A percentile compares a stretch with the other conserved stretches of the same genome.
Conservation (phyloP, 1,140 invertebrate genomes). For the Dreissena polymorpha region DNA sequence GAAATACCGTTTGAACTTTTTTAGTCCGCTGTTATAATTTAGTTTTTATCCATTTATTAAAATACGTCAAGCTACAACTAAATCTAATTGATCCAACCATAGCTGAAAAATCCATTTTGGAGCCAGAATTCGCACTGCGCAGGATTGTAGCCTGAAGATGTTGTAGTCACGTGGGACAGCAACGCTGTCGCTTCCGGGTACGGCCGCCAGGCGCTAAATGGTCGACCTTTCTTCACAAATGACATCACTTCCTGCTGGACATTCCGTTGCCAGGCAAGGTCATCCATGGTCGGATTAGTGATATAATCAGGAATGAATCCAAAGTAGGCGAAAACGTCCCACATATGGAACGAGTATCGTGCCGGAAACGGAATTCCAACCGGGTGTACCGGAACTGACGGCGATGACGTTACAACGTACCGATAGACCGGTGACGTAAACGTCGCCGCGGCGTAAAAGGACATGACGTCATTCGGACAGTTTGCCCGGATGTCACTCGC, state of each 20-base stretch:
- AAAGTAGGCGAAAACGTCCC: conserved; percentile 69
- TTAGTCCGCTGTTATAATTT: too few relatives aligned
- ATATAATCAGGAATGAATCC: conserved; percentile 58
- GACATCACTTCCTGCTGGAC: conserved; percentile 62
- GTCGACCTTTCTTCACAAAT: conserved; percentile 61
- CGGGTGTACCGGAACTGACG: conserved; percentile 57
- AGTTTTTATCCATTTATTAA: neutral
- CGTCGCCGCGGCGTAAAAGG: conserved; percentile 18
- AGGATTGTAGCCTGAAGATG: conserved; percentile 23
- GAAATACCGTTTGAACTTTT: too few relatives aligned
- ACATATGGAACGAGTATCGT: conserved; percentile 64
- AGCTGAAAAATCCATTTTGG: conserved; percentile 40
- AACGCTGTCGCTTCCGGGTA: conserved; percentile 48
- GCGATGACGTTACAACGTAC: conserved; percentile 61
- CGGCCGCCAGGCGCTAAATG: conserved; percentile 57
- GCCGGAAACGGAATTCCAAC: conserved; percentile 57
- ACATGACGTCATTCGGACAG: conserved; percentile 61
- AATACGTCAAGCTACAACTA: neutral
- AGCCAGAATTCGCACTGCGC: conserved; percentile 47
- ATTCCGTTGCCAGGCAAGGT: conserved; percentile 62
- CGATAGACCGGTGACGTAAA: conserved; percentile 62
- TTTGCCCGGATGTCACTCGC: conserved; percentile 58
- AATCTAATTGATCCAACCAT: conserved; percentile 46
- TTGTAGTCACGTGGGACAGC: conserved; percentile 19
- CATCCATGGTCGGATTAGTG: conserved; percentile 44